Conservation (phyloP, 2,113 vertebrate species). For the Dendrocopos noguchii region DNA sequence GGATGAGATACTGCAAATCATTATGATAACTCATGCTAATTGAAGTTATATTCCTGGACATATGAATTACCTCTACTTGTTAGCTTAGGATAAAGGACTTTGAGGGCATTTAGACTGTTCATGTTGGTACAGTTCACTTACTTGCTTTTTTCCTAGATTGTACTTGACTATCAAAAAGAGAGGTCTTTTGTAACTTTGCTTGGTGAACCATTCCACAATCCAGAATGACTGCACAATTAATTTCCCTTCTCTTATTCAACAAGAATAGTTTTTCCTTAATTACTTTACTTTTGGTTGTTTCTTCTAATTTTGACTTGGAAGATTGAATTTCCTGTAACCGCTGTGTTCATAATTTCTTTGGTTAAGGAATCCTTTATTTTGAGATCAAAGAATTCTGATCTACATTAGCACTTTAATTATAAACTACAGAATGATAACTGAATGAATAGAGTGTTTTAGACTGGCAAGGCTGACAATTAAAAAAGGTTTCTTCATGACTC, state of each 20-base stretch:
- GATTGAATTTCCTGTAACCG: conserved; percentile 6
- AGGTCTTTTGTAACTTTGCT: neutral
- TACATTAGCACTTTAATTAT: neutral
- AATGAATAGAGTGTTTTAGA: conserved; percentile 11
- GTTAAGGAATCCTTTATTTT: conserved; percentile 46
- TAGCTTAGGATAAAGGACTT: neutral
- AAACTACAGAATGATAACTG: neutral
- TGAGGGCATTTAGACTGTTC: neutral
- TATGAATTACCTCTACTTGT: neutral
- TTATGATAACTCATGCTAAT: neutral
- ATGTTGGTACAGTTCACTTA: neutral
- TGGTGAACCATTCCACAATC: neutral
- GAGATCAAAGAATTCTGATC: conserved; percentile 58
- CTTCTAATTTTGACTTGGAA: conserved; percentile 27
- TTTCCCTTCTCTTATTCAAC: neutral
- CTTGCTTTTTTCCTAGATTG: neutral
- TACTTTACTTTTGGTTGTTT: conserved; percentile 1
- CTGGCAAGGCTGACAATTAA: conserved; percentile 34
- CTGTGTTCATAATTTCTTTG: conserved; percentile 30
- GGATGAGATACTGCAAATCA: neutral
- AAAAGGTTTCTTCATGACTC: conserved; percentile 32
- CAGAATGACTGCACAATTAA: neutral
- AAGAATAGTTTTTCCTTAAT: conserved; percentile 11
- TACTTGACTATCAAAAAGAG: neutral
- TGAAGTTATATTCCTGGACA: neutral